A percentile compares a stretch with the other conserved stretches of the same genome.
Evolutionary conservation across 2,113 vertebrate species (phyloP).

Genomic region (Chloebia gouldiae): DNA sequence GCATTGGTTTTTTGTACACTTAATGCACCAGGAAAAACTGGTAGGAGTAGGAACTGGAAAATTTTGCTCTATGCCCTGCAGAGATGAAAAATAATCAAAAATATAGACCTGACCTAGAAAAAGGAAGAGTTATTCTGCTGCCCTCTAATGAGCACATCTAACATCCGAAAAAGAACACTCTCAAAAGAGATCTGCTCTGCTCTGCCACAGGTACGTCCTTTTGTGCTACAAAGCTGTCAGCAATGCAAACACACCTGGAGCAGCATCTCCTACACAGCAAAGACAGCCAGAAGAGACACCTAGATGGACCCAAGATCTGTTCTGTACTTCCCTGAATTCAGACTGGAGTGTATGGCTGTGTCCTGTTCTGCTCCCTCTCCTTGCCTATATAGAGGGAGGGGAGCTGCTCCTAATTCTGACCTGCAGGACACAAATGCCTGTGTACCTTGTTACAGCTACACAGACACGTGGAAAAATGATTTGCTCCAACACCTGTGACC

Average conservation of each 20-base stretch:
- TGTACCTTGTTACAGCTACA: background rate
- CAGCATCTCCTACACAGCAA: background rate
- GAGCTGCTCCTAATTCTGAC: background rate
- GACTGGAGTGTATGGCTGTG: background rate
- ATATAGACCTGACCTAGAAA: slow-evolving; percentile 44
- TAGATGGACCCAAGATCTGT: background rate
- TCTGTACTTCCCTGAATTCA: background rate
- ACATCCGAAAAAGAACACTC: background rate
- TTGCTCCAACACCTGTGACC: background rate
- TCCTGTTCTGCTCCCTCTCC: background rate
- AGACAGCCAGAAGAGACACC: background rate
- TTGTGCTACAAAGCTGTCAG: background rate
- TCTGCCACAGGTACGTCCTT: background rate
- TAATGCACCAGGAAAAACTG: background rate
- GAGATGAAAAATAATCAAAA: slow-evolving; percentile 13
- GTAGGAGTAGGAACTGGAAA: background rate
- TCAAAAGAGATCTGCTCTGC: background rate
- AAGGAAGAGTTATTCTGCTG: slow-evolving; percentile 47
- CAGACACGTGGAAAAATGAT: background rate
- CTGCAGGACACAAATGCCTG: background rate
- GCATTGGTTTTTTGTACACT: background rate
- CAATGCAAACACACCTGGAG: background rate
- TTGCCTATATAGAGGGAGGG: background rate
- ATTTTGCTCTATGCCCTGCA: background rate
- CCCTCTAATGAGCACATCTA: slow-evolving; percentile 55